A percentile compares a stretch with the other conserved stretches of the same genome.
phyloP scores from a whole-genome alignment of 1,140 invertebrate species.

The Myzus persicae region DNA sequence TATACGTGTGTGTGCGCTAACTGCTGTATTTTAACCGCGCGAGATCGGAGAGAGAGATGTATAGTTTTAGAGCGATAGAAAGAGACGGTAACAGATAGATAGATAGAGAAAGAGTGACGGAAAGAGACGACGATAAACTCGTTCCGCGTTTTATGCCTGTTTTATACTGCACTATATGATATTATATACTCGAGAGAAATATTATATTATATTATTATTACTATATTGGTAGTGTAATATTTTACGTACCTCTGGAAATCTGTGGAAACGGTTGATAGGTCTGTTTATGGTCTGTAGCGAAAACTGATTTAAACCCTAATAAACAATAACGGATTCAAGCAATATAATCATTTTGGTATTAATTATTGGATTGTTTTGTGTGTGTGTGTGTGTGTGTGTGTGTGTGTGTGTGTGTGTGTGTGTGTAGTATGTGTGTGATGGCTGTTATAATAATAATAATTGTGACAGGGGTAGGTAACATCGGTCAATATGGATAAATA shows the following conservation, averaged over 20 bases:
- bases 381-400: neutral
- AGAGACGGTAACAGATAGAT: neutral
- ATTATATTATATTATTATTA: conserved; percentile 15
- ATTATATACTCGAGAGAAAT: conserved; percentile 1
- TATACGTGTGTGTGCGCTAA: neutral
- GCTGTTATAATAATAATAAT: neutral
- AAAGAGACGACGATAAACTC: neutral
- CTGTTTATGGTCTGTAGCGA: conserved; percentile 58
- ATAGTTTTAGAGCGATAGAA: neutral
- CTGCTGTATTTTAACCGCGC: conserved; percentile 13
- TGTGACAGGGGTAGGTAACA: neutral
- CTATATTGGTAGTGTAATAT: conserved; percentile 39
- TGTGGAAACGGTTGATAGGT: conserved; percentile 56
- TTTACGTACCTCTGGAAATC: conserved; percentile 59
- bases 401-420: neutral
- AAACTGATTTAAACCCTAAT: conserved; percentile 59
- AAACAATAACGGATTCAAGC: conserved; percentile 54
- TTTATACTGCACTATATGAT: conserved; percentile 3
- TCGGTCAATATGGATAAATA: neutral
- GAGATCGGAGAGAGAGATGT: neutral
- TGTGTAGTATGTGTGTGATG: neutral
- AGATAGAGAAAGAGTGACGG: neutral
- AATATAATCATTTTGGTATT: conserved; percentile 40
- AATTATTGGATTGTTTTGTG: neutral
- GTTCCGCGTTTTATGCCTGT: conserved; percentile 12